These are phyloP conservation scores for Ylistrum balloti DNA, from an alignment of 1,140 invertebrate genomes.

Conservation along the genomic window DNA sequence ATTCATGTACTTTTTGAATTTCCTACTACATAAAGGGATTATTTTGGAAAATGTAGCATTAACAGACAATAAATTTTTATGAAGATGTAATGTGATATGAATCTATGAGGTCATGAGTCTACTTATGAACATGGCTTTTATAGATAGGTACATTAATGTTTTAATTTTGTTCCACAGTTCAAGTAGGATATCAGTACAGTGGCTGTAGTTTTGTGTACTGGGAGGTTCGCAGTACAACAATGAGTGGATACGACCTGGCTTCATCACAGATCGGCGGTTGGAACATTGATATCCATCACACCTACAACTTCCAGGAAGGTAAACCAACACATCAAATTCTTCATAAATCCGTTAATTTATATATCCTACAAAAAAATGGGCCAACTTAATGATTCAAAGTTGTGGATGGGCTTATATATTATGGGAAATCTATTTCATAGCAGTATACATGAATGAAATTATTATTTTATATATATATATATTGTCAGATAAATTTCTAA, in stretches of 20 bases:
- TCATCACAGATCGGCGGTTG: slow-evolving; percentile 98
- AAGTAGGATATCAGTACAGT: slow-evolving; percentile 97
- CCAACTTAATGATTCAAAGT: too few relatives aligned
- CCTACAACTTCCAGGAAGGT: slow-evolving; percentile 98
- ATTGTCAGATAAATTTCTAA: too few relatives aligned
- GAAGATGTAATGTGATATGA: too few relatives aligned
- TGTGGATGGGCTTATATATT: too few relatives aligned
- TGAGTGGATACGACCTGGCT: slow-evolving; percentile 97
- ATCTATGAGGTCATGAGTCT: too few relatives aligned
- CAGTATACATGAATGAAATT: too few relatives aligned
- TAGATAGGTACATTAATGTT: not conserved
- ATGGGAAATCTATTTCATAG: too few relatives aligned
- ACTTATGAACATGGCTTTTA: too few relatives aligned
- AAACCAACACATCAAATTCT: slow-evolving; percentile 55
- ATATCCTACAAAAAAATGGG: too few relatives aligned
- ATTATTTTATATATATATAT: too few relatives aligned
- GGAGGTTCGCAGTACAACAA: slow-evolving; percentile 96
- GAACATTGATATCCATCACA: slow-evolving; percentile 98
- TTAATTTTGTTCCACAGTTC: slow-evolving; percentile 86
- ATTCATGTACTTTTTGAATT: not conserved
- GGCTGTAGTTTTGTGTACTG: slow-evolving; percentile 97
- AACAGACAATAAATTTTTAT: too few relatives aligned
- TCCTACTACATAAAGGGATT: not conserved
- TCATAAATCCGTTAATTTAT: too few relatives aligned
- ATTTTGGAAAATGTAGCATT: not conserved